These are phyloP conservation scores for Pachypanchax playfairii DNA, from an alignment of 2,113 vertebrate species.

Conservation along the genomic window DNA sequence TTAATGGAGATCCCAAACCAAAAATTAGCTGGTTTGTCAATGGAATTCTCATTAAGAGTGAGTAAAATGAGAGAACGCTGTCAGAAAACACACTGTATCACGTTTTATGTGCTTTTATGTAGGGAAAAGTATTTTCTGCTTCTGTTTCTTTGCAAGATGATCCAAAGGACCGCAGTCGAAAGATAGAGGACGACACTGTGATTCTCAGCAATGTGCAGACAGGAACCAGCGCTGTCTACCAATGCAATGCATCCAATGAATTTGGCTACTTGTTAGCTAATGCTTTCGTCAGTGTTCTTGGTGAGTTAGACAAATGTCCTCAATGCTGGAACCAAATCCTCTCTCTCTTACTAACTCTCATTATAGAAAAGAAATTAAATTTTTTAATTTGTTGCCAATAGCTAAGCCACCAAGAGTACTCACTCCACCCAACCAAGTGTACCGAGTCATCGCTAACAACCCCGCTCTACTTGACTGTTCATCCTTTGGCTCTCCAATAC, in stretches of 20 bases:
- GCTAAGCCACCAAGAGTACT: conserved; percentile 93
- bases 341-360: too few species aligned
- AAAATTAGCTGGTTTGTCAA: conserved; percentile 90
- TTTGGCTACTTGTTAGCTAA: conserved; percentile 94
- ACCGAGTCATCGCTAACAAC: conserved; percentile 89
- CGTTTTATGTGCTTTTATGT: neutral
- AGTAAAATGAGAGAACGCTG: conserved; percentile 59
- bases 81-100: neutral
- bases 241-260: conserved; percentile 95
- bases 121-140: neutral
- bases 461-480: conserved; percentile 87
- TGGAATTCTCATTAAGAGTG: conserved; percentile 88
- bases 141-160: conserved; percentile 79
- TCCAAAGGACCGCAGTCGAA: conserved; percentile 85
- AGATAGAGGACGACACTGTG: conserved; percentile 88
- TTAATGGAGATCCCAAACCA: conserved; percentile 90
- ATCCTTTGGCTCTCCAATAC: conserved; percentile 93
- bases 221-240: conserved; percentile 92
- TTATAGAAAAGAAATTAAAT: too few species aligned
- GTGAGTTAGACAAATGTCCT: too few species aligned
- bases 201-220: conserved; percentile 89
- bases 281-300: conserved; percentile 93
- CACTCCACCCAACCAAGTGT: conserved; percentile 84
- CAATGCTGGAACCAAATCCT: too few species aligned
- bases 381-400: too few species aligned